phyloP scores from a whole-genome alignment of 2,113 vertebrate species.

The Sorex araneus region DNA sequence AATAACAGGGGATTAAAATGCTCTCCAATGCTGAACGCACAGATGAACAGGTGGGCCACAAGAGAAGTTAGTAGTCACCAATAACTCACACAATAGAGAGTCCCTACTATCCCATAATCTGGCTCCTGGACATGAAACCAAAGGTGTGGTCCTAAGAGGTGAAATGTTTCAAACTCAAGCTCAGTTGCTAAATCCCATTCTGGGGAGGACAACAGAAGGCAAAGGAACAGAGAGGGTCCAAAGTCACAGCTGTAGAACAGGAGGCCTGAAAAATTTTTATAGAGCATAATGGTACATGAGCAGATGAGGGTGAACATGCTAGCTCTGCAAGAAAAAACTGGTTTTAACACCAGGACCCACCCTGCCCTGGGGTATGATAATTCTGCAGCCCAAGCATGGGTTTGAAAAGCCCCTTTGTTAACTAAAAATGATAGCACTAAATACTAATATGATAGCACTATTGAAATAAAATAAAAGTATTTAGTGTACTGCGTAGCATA shows the following conservation, averaged over 20 bases:
- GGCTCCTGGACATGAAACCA: background rate
- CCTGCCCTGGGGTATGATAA: background rate
- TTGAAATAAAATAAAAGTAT: background rate
- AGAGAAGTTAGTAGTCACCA: background rate
- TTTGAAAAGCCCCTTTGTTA: background rate
- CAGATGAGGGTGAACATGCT: fast-evolving
- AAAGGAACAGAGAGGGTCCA: background rate
- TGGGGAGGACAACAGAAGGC: background rate
- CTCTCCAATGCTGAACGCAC: background rate
- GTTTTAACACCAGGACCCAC: background rate
- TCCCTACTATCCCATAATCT: too few species aligned
- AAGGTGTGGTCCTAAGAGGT: background rate
- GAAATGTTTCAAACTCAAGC: background rate
- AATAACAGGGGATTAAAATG: fast-evolving
- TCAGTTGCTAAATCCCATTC: background rate
- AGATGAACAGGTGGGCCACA: background rate
- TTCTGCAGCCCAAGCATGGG: too few species aligned
- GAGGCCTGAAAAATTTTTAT: too few species aligned
- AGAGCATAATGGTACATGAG: fast-evolving
- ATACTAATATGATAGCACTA: too few species aligned
- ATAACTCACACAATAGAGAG: background rate
- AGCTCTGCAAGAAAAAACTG: background rate
- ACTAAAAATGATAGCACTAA: background rate
- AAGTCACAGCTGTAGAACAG: background rate
- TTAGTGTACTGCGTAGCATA: background rate